These are phyloP conservation scores for Rattus norvegicus DNA, from an alignment of 2,113 vertebrate species.

Conservation along the genomic window GRCr8 NC_086019.1:120259501-120260000, in stretches of 20 bases:
- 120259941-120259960: too few relatives aligned
- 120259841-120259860: too few relatives aligned
- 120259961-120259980: background rate
- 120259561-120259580: background rate
- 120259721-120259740: background rate
- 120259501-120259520: background rate
- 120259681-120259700: conserved; percentile 16
- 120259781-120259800: too few relatives aligned
- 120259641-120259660: background rate
- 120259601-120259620: background rate
- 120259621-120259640: background rate
- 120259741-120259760: background rate
- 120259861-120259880: too few relatives aligned
- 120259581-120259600: background rate
- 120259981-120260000: background rate
- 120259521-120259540: background rate
- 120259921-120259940: too few relatives aligned
- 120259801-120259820: too few relatives aligned
- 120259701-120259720: conserved; percentile 59
- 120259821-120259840: too few relatives aligned
- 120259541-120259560: background rate
- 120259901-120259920: too few relatives aligned
- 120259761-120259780: background rate
- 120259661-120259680: background rate
- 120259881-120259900: too few relatives aligned